A percentile compares a stretch with the other conserved stretches of the same genome.
Conservation (phyloP, 2,113 vertebrate species). For the Heterochromis multidens region DNA sequence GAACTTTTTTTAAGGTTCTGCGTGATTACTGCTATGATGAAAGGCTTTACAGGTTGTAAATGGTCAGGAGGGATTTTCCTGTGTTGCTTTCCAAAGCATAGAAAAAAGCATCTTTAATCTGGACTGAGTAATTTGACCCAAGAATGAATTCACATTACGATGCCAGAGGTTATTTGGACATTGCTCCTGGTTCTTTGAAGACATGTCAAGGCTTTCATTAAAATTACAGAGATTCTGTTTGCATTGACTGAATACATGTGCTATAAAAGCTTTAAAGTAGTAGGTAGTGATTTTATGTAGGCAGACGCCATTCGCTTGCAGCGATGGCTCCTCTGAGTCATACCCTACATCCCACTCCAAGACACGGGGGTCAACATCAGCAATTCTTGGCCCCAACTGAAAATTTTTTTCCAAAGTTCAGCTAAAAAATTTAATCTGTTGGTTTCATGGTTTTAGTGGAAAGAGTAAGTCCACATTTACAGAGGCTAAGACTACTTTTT, state of each 20-base stretch:
- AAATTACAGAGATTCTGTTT: background rate
- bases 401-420: too few species aligned
- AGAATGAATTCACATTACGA: too few species aligned
- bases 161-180: background rate
- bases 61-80: background rate
- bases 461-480: too few species aligned
- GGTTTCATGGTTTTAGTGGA: background rate
- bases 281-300: background rate
- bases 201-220: background rate
- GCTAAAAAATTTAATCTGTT: background rate
- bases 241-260: background rate
- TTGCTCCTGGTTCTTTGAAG: background rate
- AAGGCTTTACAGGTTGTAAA: background rate
- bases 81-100: too few species aligned
- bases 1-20: too few species aligned
- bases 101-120: background rate
- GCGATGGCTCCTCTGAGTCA: background rate
- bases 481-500: too few species aligned
- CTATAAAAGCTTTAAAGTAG: background rate
- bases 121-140: background rate
- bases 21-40: too few species aligned
- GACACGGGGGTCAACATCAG: background rate
- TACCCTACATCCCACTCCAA: background rate
- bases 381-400: background rate
- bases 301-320: background rate